Conservation (phyloP, 2,888 invertebrate species). For the Leptinotarsa haldemani region DNA sequence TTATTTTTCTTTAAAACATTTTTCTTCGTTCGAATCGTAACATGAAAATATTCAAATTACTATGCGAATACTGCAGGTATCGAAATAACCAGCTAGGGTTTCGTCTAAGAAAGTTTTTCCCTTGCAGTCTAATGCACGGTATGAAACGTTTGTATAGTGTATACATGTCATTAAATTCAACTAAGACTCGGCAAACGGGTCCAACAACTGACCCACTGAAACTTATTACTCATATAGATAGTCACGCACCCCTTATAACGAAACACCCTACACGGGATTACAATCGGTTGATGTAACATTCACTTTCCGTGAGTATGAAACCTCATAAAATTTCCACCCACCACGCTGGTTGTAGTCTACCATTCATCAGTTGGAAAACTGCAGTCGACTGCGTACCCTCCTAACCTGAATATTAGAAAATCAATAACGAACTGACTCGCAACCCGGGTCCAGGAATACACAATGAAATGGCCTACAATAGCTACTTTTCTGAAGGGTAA, state of each 20-base stretch:
- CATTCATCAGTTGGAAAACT: background rate
- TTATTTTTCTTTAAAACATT: no score
- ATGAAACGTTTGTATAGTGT: no score
- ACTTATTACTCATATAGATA: no score
- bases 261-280: background rate
- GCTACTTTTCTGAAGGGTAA: conserved; percentile 8
- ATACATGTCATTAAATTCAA: no score
- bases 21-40: no score
- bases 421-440: conserved; percentile 5
- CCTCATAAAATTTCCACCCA: background rate
- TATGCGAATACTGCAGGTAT: no score
- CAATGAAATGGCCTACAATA: background rate
- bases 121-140: no score
- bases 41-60: no score
- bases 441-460: background rate
- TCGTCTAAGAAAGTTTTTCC: no score
- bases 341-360: background rate
- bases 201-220: no score
- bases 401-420: conserved; percentile 24
- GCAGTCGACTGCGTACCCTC: conserved; percentile 1
- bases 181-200: no score
- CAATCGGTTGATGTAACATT: background rate
- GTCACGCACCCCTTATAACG: background rate
- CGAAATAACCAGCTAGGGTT: no score
- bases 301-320: background rate